Conservation (phyloP, 1,140 invertebrate species). For the Drosophila seguyi region DNA sequence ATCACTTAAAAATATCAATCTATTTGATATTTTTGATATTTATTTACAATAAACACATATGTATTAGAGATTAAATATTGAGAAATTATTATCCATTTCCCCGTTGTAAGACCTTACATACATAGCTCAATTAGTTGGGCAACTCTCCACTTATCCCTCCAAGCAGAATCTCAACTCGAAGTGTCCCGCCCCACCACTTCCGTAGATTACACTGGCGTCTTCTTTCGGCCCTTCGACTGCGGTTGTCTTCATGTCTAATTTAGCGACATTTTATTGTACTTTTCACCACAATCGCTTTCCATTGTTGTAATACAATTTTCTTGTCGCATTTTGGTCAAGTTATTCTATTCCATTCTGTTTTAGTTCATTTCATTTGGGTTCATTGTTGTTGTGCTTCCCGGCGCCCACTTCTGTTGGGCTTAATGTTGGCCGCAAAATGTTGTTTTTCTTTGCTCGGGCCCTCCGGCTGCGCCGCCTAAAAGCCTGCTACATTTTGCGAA, state of each 20-base stretch:
- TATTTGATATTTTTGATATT: no score
- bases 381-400: conserved; percentile 53
- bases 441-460: conserved; percentile 53
- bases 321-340: conserved; percentile 80
- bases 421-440: conserved; percentile 71
- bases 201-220: conserved; percentile 25
- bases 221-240: conserved; percentile 36
- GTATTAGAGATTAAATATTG: no score
- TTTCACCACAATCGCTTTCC: conserved; percentile 80
- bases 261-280: conserved; percentile 83
- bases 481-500: conserved; percentile 62
- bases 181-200: conserved; percentile 9
- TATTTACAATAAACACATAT: no score
- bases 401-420: conserved; percentile 19
- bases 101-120: no score
- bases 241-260: conserved; percentile 82
- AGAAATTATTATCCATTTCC: no score
- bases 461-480: conserved; percentile 58
- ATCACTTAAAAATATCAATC: no score
- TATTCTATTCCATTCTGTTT: conserved; percentile 63
- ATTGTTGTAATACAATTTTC: conserved; percentile 83
- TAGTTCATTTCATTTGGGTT: conserved; percentile 46
- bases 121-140: conserved; percentile 39
- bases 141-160: conserved; percentile 23
- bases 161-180: conserved; percentile 14